These are phyloP conservation scores for Calcarius lapponicus DNA, from an alignment of 2,797 vertebrate species.

Conservation along the genomic window DNA sequence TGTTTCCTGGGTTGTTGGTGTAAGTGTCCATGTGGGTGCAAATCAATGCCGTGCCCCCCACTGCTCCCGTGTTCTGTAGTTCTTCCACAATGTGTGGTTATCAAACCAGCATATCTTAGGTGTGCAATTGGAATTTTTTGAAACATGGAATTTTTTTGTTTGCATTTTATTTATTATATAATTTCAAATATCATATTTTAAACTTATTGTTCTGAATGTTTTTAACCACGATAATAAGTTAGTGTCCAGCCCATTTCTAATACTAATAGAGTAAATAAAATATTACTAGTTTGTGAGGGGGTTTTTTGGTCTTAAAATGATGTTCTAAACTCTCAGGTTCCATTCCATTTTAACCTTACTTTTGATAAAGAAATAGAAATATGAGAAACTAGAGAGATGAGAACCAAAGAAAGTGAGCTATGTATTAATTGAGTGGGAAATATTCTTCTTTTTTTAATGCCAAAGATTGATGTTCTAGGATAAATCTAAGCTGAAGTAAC, in stretches of 20 bases:
- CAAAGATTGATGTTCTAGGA: not conserved
- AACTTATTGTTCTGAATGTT: not conserved
- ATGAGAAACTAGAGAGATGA: not conserved
- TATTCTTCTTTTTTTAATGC: not conserved
- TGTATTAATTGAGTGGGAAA: not conserved
- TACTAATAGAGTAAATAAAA: not conserved
- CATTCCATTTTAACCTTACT: not conserved
- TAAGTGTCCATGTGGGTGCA: not conserved
- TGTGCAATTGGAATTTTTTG: not conserved
- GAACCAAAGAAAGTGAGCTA: not conserved
- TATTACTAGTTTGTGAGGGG: not conserved
- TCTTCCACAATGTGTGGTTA: not conserved
- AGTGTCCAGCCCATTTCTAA: not conserved
- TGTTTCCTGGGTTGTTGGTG: not conserved
- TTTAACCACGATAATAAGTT: not conserved
- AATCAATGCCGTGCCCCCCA: accelerated
- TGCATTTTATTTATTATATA: not conserved
- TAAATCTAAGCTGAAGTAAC: not conserved
- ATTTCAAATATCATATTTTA: not conserved
- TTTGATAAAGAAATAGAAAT: constrained; percentile 1
- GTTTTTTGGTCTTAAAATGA: not conserved
- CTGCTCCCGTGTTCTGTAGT: not conserved
- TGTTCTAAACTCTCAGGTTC: not conserved
- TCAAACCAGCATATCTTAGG: not conserved
- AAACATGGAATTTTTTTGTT: not conserved